Base-by-base conservation (phyloP, 23 tunicate species). In the Pegea sp. region DNA sequence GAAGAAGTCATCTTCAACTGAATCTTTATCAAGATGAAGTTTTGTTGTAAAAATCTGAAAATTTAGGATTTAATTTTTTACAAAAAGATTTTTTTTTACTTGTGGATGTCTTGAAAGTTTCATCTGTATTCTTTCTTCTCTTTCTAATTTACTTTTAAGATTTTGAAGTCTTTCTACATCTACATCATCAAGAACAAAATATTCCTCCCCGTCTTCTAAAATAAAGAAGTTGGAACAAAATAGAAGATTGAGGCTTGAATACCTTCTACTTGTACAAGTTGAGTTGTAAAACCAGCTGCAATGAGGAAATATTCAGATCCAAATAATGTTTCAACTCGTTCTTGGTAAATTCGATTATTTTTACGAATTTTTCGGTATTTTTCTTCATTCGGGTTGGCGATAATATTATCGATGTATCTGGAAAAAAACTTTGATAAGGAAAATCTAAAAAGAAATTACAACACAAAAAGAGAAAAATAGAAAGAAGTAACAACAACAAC, bases 251-350 rank as follows among this genome's bases (percentile, higher is more conserved):
- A n/a, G 56, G 56, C 22, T 52, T n/a, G 0, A 52, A 0, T 52
- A 0, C 13, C 56, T n/a, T 22, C 22, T n/a, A 11, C 22, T 19
- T 20, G 11, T 52, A 52, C 25, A 19, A n/a, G 11, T 11, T 16
- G 0, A 52, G 16, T n/a, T 52, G 0, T 52, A 62, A 81, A 81
- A 3, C 93, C 93, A 29, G 62, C 43, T 38, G 75, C 93, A 44
- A 52, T 64, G 2, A 81, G 51, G 48, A 72, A 81, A 29, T 81
- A 80, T 56, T 81, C 93, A 46, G 57, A 23, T 5, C 93, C 93
- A 26, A 68, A 69, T 0, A 81, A 61, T 19, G 62, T 20, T n/a
- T 70, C 46, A 42, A 81, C 70, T 72, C 48, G 61, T 27, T 72
- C 93, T 18, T 43, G 18, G 29, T 72, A 72, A 24, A 62, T 66